Evolutionary conservation across 2,797 vertebrate genomes (phyloP), one percentile per base, ranked within the genome.

Genomic region (Falco cherrug): DNA sequence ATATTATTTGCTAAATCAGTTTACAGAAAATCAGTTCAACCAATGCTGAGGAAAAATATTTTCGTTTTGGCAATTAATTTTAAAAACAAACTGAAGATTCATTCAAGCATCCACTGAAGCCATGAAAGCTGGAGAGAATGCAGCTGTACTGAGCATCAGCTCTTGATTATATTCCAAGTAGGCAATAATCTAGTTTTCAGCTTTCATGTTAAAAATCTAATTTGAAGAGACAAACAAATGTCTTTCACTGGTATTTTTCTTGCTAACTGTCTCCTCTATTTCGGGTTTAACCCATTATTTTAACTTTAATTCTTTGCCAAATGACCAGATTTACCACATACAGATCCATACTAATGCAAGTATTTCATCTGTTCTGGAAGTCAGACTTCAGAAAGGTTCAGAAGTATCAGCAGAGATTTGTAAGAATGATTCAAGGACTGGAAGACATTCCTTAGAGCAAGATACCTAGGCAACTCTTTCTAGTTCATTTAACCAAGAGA

Each of bases 1-100:
- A 84, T 18, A 11, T 89, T 81, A 84, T 98, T 97, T 91, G n/a
- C 68, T 83, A 81, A 87, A 61, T 45, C 26, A 65, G 59, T 75
- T 96, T 87, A 69, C 68, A 86, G 90, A 93, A 97, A 97, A 96
- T 54, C 77, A 78, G 53, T 70, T 96, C 81, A 91, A 95, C 81
- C 86, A 47, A 20, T 94, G 85, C 80, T 91, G 31, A 59, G 60
- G 93, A 88, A 90, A 80, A 90, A 50, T 69, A 90, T 59, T 71
- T 90, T 51, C 4, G 6, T 74, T 90, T 93, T 53, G 77, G 77
- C 75, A 79, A 84, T 67, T 87, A 47, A 53, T 79, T 94, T 90
- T 50, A 53, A 89, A 77, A 89, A 50, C 26, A 89, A 89, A 37
- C 45, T 60, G 56, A 85, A 78, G 59, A 37, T 67, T 73, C 56